A percentile compares a stretch with the other conserved stretches of the same genome.
These are phyloP conservation scores for Orchesella cincta DNA, from an alignment of 1,140 invertebrate genomes.

Conservation along the genomic window DNA sequence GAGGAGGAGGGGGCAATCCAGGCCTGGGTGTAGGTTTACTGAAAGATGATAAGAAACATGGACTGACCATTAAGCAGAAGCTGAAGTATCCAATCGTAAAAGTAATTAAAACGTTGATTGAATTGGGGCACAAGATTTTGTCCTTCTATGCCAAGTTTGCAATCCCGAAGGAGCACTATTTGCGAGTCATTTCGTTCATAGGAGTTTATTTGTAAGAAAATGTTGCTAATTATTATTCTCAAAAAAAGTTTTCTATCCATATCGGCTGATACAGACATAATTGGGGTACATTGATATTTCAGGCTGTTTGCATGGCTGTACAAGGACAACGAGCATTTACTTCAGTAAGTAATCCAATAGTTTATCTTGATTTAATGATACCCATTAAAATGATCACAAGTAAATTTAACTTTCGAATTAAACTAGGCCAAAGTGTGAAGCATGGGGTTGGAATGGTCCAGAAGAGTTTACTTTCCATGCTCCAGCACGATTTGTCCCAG, in stretches of 20 bases:
- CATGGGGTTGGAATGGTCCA: not conserved
- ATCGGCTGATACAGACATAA: too few relatives aligned
- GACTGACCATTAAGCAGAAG: not conserved
- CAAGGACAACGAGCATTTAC: not conserved
- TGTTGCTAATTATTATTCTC: not conserved
- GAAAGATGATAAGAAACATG: not conserved
- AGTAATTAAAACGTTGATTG: not conserved
- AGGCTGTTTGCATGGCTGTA: not conserved
- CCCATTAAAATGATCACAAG: not conserved
- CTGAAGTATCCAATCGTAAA: not conserved
- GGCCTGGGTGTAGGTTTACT: not conserved
- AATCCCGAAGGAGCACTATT: not conserved
- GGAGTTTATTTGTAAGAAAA: conserved; percentile 10
- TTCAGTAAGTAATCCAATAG: not conserved
- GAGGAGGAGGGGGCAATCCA: not conserved
- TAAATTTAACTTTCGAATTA: not conserved
- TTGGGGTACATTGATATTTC: too few relatives aligned
- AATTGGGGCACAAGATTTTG: not conserved
- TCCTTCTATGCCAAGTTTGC: conserved; percentile 2
- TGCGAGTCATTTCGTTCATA: not conserved
- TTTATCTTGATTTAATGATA: not conserved
- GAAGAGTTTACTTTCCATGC: conserved; percentile 14
- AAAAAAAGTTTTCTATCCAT: not conserved
- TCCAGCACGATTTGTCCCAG: not conserved
- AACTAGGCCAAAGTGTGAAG: conserved; percentile 5